Conservation (phyloP, 2,113 vertebrate genomes). For the Seriola rivoliana region DNA sequence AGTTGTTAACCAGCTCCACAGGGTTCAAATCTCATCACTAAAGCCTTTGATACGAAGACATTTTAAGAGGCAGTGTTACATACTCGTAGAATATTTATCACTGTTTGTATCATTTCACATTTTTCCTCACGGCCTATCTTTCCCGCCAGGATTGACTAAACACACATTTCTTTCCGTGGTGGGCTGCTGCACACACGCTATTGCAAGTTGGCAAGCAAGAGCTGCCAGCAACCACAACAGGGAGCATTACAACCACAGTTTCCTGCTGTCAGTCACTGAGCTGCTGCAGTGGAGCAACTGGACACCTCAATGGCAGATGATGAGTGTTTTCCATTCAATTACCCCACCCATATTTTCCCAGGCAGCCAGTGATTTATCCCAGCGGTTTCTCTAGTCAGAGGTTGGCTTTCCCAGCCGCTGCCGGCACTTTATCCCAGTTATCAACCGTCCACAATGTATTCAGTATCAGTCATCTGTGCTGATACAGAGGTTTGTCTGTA, state of each 20-base stretch:
- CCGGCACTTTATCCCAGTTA: constrained; percentile 13
- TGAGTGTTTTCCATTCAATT: constrained; percentile 64
- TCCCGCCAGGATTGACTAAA: neutral
- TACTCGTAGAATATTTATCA: constrained; percentile 23
- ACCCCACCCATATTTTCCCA: constrained; percentile 43
- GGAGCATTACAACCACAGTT: constrained; percentile 21
- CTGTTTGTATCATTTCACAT: neutral
- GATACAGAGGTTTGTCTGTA: neutral
- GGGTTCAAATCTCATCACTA: constrained; percentile 21
- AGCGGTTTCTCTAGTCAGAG: constrained; percentile 33
- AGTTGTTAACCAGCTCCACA: constrained; percentile 38
- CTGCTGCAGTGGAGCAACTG: constrained; percentile 36
- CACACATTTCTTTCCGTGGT: neutral
- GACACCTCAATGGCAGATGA: constrained; percentile 54
- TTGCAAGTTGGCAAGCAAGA: neutral
- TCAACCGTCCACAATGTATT: neutral
- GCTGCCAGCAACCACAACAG: constrained; percentile 49
- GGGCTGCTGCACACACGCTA: neutral
- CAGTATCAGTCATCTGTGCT: neutral
- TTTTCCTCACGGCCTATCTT: constrained; percentile 28
- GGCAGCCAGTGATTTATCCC: constrained; percentile 35
- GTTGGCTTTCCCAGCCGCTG: neutral
- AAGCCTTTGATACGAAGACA: neutral
- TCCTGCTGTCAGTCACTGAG: constrained; percentile 49
- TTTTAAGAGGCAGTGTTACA: constrained; percentile 5